Base-by-base conservation (phyloP, 2,797 vertebrate genomes). In the Natrix natrix region DNA sequence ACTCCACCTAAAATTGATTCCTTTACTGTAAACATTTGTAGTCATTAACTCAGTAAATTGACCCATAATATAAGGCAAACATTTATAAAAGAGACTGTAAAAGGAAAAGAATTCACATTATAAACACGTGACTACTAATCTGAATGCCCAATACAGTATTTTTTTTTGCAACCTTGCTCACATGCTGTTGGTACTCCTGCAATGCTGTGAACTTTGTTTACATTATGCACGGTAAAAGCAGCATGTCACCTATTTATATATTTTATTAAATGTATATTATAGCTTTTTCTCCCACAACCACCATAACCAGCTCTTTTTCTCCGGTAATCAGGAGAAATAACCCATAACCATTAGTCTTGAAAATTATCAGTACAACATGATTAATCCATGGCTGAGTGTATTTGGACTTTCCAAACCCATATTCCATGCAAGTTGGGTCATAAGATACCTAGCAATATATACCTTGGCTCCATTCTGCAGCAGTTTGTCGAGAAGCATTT, bases 401-500 rank as follows among this genome's bases (percentile, higher is more conserved):
- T 28, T 66, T 87, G 8, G 87, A 91, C 20, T 6, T 91, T 52
- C 28, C n/a, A 66, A 26, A 17, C n/a, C 28, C 11, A 14, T 10
- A 55, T 26, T 28, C 8, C 5, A 69, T 66, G 60, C 20, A 66
- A 63, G 8, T 12, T 83, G 28, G 56, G 83, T 24, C 28, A 57
- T 88, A 88, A 37, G 59, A 17, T 43, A 57, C 17, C 93, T 43
- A 3, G 14, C 32, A 83, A 83, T 11, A 8, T 91, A 92, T 95
- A 99, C 99, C 99, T 98, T 98, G 99, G 95, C 96, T 98, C 99
- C 99, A 99, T 56, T 99, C 99, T 28, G 98, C 98, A 57, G 98
- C 97, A 20, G 98, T 97, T 20, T 98, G 97, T 91, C 99, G 98
- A 87, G 99, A 98, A 28, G 98, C 96, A 14, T 99, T 99, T 55